Evolutionary conservation across 2,888 invertebrate genomes (phyloP), one percentile per base, ranked within the genome.

Genomic region (Pristionchus arcanus): DNA sequence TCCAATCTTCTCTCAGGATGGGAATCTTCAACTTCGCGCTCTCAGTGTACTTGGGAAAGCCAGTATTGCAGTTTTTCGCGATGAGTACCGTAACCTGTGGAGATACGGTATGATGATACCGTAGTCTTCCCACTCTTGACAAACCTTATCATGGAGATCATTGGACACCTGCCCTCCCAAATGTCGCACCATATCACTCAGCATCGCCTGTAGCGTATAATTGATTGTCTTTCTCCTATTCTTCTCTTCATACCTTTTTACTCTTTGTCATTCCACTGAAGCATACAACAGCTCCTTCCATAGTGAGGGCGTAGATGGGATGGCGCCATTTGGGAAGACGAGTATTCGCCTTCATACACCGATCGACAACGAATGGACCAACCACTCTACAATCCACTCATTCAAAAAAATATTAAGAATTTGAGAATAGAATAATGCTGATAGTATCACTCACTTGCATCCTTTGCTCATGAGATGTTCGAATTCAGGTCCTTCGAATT

Each of bases 41-140:
- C 59, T 86, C 91, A 5, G 90, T 90, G 89, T 93, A 94, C 84
- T 94, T 94, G 7, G 91, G 89, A 66, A 91, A 90, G 19, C 37
- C 53, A 25, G 90, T 90, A 63, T 91, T 91, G 28, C 92, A 92
- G 49, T 88, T 91, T 16, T 91, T 91, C 11, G 91, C 90, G 28
- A 94, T 90, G 68, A 94, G 74, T 87, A 93, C 92, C 2, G 92
- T 93, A 34, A 88, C 87, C 87, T 88, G 74, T 11, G 16, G 25
- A 88, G 31, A 9, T 13, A 16, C 25, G 49, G 42, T 49, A 53
- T 49, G 25, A 7, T 25, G 11, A 25, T 74, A 34, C 37, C 3
- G 34, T 74, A 37, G 21, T 34, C 19, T 37, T 74, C 74, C 49
- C 2, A n/a, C 81, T 81, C 37, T n/a, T n/a, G n/a, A n/a, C n/a